A percentile compares a stretch with the other conserved stretches of the same genome.
phyloP scores from a whole-genome alignment of 2,797 vertebrate genomes.

The Propithecus perrieri region DNA sequence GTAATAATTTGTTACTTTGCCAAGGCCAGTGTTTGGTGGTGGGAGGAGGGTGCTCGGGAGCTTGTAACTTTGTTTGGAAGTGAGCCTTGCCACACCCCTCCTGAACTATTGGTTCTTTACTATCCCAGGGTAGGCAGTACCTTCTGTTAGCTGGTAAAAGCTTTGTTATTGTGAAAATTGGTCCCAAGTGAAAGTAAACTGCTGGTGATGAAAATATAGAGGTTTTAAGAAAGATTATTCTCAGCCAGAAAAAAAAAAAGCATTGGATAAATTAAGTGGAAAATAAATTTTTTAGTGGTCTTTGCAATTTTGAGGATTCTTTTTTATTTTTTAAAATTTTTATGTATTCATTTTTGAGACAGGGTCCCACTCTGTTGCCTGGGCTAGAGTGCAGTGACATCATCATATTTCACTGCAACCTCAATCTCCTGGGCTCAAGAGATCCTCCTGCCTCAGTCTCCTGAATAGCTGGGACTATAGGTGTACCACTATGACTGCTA shows the following conservation, averaged over 20 bases:
- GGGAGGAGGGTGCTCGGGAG: neutral
- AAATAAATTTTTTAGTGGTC: neutral
- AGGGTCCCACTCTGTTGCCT: neutral
- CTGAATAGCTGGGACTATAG: too few relatives aligned
- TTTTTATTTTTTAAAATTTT: neutral
- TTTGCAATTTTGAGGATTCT: neutral
- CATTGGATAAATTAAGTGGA: neutral
- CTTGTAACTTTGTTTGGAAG: neutral
- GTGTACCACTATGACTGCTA: neutral
- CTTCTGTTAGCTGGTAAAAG: neutral
- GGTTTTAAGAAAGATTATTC: neutral
- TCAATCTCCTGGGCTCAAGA: neutral
- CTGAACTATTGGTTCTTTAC: neutral
- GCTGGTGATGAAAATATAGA: neutral
- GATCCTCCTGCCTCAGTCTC: neutral
- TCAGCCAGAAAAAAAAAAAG: neutral
- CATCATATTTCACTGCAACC: neutral
- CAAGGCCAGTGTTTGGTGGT: neutral
- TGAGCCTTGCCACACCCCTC: neutral
- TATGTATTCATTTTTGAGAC: neutral
- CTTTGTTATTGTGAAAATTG: neutral
- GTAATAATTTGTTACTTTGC: neutral
- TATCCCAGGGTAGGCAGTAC: neutral
- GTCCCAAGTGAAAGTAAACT: neutral
- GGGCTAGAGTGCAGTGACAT: neutral